Evolutionary conservation across 2,888 invertebrate genomes (phyloP), one percentile per base, ranked within the genome.

Genomic region (Dicycla oo): DNA sequence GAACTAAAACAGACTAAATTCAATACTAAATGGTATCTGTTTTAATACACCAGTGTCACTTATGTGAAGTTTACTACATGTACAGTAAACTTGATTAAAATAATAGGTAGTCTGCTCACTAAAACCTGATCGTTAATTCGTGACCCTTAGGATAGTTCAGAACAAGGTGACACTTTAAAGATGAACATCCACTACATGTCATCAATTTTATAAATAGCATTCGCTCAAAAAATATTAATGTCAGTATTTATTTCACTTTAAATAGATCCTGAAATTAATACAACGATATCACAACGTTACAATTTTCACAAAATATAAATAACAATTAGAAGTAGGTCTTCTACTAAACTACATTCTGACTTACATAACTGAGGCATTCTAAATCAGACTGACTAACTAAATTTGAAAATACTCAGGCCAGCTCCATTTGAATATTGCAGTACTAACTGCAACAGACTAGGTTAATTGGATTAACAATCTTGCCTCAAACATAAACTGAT

Each of bases 361-460:
- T 58, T 79, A 47, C 60, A 73, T 40, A 58, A 47, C 47, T 53
- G 5, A 18, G n/a, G 18, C 38, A 0, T 15, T 43, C 34, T 40
- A 23, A 49, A 38, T 20, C 13, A 66, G 47, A 45, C 67, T 23
- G 43, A 2, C 47, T n/a, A 54, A 81, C 82, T 77, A 38, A 81
- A 69, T 81, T 57, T 47, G 62, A 57, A 69, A 81, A 77, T 53
- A 77, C 62, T 81, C 51, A 63, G 78, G 49, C 34, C 47, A 43
- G 23, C 43, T 57, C 3, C 43, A 8, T 30, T 53, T 82, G 78
- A 77, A 82, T 77, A 82, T 43, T 82, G 54, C 49, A 82, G 57
- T 18, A 13, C 26, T 6, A 45, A 69, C 43, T 63, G 62, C 53
- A 63, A 26, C 57, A 11, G 51, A 20, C 30, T 69, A 43, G 30